phyloP scores from a whole-genome alignment of 1,140 invertebrate genomes.

The Mylabris phalerata region DNA sequence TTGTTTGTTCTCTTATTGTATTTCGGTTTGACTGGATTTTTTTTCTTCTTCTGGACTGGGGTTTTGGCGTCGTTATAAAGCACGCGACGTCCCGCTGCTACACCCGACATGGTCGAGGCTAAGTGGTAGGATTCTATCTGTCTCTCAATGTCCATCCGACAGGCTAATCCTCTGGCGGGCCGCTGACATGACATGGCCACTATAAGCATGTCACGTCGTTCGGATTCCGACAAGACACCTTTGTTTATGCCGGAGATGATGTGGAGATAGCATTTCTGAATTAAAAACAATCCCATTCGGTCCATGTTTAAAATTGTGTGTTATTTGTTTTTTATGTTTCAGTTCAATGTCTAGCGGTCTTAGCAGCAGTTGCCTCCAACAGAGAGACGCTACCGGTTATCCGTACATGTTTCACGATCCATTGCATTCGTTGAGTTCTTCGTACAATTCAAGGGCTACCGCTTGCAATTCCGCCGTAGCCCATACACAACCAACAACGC shows the following conservation, averaged over 20 bases:
- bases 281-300: too few species aligned
- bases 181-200: conserved; percentile 33
- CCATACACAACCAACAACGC: conserved; percentile 52
- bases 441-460: conserved; percentile 58
- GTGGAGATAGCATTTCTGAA: too few species aligned
- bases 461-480: conserved; percentile 58
- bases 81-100: conserved; percentile 7
- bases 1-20: too few species aligned
- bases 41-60: too few species aligned
- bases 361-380: conserved; percentile 82
- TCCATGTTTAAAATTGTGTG: conserved; percentile 2
- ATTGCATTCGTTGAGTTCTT: conserved; percentile 66
- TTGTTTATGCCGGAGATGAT: conserved; percentile 19
- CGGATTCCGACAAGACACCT: conserved; percentile 26
- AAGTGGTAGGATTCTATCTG: conserved; percentile 20
- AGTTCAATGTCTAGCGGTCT: conserved; percentile 75
- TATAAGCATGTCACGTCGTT: conserved; percentile 27
- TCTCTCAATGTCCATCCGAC: conserved; percentile 8
- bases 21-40: too few species aligned
- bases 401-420: conserved; percentile 93
- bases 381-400: conserved; percentile 69
- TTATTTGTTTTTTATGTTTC: conserved; percentile 34
- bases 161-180: conserved; percentile 22
- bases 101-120: conserved; percentile 4
- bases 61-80: not conserved